These are phyloP conservation scores for Scomber colias DNA, from an alignment of 2,113 vertebrate species.

Conservation along the genomic window DNA sequence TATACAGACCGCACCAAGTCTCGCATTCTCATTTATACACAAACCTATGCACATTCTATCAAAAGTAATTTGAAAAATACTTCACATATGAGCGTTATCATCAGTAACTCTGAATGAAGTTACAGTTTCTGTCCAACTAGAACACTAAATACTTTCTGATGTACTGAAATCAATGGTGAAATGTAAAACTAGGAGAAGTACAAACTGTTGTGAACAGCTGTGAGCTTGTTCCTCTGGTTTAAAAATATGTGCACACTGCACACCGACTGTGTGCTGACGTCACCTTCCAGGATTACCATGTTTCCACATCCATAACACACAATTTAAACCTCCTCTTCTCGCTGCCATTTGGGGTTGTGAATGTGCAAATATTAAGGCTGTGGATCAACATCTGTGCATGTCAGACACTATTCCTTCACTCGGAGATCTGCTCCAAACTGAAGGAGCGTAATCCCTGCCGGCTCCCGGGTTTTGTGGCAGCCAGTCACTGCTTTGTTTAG, in stretches of 20 bases:
- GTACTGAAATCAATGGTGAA: neutral
- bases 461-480: neutral
- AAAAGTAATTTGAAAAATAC: too few relatives aligned
- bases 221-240: neutral
- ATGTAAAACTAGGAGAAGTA: neutral
- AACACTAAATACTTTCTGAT: neutral
- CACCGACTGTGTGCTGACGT: neutral
- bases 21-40: too few relatives aligned
- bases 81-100: too few relatives aligned
- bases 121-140: neutral
- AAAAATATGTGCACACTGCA: neutral
- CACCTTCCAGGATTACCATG: conserved; percentile 19
- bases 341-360: neutral
- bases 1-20: too few relatives aligned
- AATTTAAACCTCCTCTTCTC: conserved; percentile 2
- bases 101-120: too few relatives aligned
- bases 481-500: conserved; percentile 2
- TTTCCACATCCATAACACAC: conserved; percentile 22
- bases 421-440: conserved; percentile 3
- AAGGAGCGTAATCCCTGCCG: neutral
- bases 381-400: conserved; percentile 8
- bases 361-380: neutral
- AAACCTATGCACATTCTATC: too few relatives aligned
- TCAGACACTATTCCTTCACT: conserved; percentile 6
- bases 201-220: conserved; percentile 4